These are phyloP conservation scores for Daboia siamensis DNA, from an alignment of 2,113 vertebrate genomes.

Conservation along the genomic window DNA sequence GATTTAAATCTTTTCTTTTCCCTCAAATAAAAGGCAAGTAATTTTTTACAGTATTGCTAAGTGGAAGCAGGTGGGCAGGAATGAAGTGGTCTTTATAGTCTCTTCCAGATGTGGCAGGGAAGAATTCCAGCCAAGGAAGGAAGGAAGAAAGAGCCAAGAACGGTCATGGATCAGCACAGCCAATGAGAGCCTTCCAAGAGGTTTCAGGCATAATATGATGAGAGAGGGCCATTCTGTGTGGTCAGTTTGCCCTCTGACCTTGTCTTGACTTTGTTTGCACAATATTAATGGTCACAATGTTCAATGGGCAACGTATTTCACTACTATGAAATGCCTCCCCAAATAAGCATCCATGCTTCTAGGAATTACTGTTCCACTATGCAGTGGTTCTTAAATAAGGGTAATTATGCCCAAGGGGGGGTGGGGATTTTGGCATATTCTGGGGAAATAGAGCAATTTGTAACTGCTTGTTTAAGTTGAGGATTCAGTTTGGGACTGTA, in stretches of 20 bases:
- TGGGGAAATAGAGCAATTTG: neutral
- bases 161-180: neutral
- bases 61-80: constrained; percentile 25
- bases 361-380: neutral
- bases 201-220: neutral
- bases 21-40: constrained; percentile 18
- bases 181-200: neutral
- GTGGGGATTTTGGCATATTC: neutral
- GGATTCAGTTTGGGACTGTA: neutral
- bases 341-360: neutral
- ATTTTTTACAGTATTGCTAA: constrained; percentile 14
- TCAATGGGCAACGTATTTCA: neutral
- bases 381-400: neutral
- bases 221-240: too few species aligned
- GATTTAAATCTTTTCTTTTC: constrained; percentile 29
- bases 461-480: neutral
- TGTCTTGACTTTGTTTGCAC: too few species aligned
- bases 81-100: constrained; percentile 7
- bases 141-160: neutral
- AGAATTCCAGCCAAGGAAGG: neutral
- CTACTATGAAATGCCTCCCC: neutral
- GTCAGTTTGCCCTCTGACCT: neutral
- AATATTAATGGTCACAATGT: neutral
- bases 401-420: neutral
- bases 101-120: constrained; percentile 21